Conservation (phyloP, 1,140 invertebrate genomes). For the Drosophila yakuba region DNA sequence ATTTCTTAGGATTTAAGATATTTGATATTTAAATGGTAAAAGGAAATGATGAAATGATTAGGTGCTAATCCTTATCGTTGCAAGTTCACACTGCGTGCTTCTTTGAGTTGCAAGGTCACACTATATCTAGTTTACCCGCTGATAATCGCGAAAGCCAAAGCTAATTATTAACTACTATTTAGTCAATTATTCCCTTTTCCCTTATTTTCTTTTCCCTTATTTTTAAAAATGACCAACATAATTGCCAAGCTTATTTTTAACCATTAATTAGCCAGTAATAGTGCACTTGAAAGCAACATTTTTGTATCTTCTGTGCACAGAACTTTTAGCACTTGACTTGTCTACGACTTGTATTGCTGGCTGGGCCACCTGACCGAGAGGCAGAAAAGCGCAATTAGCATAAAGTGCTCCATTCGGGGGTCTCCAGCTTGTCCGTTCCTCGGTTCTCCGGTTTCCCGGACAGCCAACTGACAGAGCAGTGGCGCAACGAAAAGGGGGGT, state of each 20-base stretch:
- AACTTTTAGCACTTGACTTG: conserved; percentile 55
- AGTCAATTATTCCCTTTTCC: too few relatives aligned
- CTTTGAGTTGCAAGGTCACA: neutral
- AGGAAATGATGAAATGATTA: too few relatives aligned
- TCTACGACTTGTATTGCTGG: conserved; percentile 32
- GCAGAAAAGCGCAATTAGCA: conserved; percentile 77
- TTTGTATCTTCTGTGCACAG: neutral
- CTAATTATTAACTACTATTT: too few relatives aligned
- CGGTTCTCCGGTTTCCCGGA: conserved; percentile 5
- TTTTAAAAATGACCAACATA: neutral
- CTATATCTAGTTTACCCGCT: neutral
- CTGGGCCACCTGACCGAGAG: conserved; percentile 61
- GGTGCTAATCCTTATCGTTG: neutral
- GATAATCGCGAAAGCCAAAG: too few relatives aligned
- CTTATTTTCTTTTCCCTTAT: too few relatives aligned
- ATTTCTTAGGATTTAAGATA: neutral
- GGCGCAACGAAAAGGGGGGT: neutral
- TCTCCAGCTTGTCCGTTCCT: conserved; percentile 17
- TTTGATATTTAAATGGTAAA: too few relatives aligned
- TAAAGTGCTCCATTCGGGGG: conserved; percentile 59
- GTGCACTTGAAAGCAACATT: too few relatives aligned
- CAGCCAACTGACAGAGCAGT: conserved; percentile 39
- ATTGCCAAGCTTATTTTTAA: neutral
- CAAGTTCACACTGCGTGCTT: neutral
- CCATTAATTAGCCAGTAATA: neutral